Evolutionary conservation across 2,113 vertebrate species (phyloP).

Genomic region (Nibea albiflora): DNA sequence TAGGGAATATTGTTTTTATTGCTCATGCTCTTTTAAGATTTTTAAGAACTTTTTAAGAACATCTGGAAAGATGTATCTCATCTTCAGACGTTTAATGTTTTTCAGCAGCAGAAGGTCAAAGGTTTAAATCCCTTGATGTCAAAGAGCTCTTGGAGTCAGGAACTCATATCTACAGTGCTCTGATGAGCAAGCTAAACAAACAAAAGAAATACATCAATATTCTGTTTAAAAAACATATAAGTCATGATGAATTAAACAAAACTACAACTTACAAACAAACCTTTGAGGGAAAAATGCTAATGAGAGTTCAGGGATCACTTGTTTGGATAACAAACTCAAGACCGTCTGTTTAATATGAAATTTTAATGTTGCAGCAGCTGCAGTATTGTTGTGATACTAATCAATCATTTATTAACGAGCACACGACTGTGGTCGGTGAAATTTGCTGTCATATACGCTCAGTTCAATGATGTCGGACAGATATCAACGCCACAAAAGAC

Average conservation of each 20-base stretch:
- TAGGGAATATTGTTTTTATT: constrained; percentile 1
- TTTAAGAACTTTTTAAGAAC: background rate
- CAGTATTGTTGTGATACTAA: background rate
- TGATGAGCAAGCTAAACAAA: background rate
- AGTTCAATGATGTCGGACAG: no score
- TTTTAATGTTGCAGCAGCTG: background rate
- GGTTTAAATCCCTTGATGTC: constrained; percentile 29
- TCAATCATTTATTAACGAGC: no score
- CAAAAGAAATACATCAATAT: background rate
- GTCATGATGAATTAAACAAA: background rate
- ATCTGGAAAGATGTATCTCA: background rate
- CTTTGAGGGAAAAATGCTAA: background rate
- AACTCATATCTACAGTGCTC: background rate
- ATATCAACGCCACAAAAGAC: no score
- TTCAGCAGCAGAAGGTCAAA: constrained; percentile 22
- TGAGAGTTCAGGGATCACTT: background rate
- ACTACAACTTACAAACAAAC: background rate
- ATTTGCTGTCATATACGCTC: no score
- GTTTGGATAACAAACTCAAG: background rate
- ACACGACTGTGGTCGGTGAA: no score
- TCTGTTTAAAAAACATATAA: background rate
- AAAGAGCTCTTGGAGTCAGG: background rate
- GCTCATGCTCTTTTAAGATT: background rate
- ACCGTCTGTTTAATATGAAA: background rate
- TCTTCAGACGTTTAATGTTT: background rate